Conservation (phyloP, 2,888 invertebrate species). For the Drosophila yooni region DNA sequence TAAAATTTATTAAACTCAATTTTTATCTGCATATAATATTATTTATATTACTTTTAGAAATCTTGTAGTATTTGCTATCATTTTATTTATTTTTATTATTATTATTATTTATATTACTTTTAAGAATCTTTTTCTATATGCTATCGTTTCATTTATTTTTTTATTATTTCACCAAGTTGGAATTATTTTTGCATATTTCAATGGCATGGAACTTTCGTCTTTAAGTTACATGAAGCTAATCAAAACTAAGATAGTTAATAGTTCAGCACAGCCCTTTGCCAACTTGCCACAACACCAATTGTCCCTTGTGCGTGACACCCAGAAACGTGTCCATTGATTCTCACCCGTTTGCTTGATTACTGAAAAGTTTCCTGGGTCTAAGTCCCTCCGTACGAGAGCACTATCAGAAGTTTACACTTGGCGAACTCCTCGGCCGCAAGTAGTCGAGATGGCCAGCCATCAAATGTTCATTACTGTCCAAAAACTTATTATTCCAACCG, state of each 20-base stretch:
- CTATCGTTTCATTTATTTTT: neutral
- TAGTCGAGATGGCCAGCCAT: conserved; percentile 38
- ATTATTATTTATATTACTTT: neutral
- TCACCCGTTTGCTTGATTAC: conserved; percentile 33
- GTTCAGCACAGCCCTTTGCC: neutral
- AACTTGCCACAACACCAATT: neutral
- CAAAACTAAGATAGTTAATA: conserved; percentile 2
- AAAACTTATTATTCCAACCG: conserved; percentile 53
- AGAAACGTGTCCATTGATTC: conserved; percentile 18
- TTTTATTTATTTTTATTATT: neutral
- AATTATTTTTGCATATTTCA: neutral
- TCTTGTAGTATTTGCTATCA: neutral
- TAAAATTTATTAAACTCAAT: fast-evolving
- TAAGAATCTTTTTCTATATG: neutral
- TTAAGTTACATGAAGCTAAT: conserved; percentile 2
- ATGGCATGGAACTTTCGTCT: neutral
- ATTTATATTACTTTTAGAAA: neutral
- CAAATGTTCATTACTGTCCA: conserved; percentile 44
- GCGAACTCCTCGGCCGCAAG: conserved; percentile 27
- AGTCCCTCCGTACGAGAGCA: conserved; percentile 9
- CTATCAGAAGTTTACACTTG: conserved; percentile 43
- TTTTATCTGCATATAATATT: neutral
- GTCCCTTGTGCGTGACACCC: neutral
- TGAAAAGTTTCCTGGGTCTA: conserved; percentile 14
- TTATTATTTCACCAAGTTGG: fast-evolving